Conservation (phyloP, 1,140 invertebrate species). For the Pseudomyrmex pallidus region DNA sequence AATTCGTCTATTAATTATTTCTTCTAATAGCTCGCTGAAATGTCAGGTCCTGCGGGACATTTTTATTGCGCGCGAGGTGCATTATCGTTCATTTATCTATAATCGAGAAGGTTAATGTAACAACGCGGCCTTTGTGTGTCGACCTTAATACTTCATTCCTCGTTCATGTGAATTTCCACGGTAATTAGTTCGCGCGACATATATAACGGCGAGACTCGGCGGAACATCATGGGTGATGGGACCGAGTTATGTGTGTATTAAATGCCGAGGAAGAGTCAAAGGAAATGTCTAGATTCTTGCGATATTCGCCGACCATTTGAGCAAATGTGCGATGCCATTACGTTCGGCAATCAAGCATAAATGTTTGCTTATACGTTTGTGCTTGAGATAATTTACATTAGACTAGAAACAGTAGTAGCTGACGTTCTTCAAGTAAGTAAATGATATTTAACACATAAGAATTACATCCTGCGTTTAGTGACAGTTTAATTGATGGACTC, state of each 20-base stretch:
- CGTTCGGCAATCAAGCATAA: slow-evolving; percentile 1
- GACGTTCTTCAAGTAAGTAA: too few relatives aligned
- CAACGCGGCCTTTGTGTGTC: slow-evolving; percentile 50
- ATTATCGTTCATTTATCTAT: slow-evolving; percentile 48
- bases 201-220: slow-evolving; percentile 35
- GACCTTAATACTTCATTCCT: slow-evolving; percentile 42
- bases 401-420: too few relatives aligned
- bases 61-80: neutral
- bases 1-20: slow-evolving; percentile 15
- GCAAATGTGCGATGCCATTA: neutral
- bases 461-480: neutral
- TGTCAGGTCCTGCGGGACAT: neutral
- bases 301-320: slow-evolving; percentile 46
- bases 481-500: slow-evolving; percentile 31
- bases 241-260: slow-evolving; percentile 43
- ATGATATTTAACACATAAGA: too few relatives aligned
- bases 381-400: neutral
- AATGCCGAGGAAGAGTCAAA: slow-evolving; percentile 45
- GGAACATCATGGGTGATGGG: neutral
- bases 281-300: slow-evolving; percentile 49
- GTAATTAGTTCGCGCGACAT: slow-evolving; percentile 47
- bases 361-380: neutral
- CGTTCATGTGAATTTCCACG: slow-evolving; percentile 51
- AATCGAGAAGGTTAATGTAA: slow-evolving; percentile 38
- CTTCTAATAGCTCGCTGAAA: neutral